These are phyloP conservation scores for Anguilla japonica DNA, from an alignment of 2,113 vertebrate species.

Conservation along the genomic window DNA sequence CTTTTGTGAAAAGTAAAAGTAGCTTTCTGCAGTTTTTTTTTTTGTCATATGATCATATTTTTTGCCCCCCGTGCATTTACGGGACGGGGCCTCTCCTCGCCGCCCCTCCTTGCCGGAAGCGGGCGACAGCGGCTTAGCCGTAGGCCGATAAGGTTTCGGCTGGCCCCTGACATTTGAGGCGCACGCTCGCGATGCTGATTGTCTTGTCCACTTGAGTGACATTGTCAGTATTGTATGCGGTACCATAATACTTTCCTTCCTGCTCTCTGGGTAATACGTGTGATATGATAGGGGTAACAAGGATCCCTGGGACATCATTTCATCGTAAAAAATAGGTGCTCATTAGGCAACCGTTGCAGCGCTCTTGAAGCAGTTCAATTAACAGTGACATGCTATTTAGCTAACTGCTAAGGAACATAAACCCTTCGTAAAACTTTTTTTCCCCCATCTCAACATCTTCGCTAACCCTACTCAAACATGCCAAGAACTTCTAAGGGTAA, in stretches of 20 bases:
- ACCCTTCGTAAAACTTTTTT: too few relatives aligned
- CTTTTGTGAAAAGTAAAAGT: neutral
- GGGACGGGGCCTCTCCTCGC: neutral
- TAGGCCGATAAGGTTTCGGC: neutral
- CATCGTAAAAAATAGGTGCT: too few relatives aligned
- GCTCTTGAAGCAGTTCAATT: too few relatives aligned
- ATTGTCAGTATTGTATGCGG: neutral
- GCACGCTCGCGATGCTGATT: neutral
- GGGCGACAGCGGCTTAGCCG: neutral
- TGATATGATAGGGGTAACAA: neutral
- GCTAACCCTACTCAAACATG: too few relatives aligned
- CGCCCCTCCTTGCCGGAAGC: neutral
- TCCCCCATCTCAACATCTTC: too few relatives aligned
- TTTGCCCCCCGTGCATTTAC: neutral
- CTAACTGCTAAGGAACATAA: too few relatives aligned
- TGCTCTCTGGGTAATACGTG: neutral
- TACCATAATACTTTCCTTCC: neutral
- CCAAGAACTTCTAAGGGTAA: too few relatives aligned
- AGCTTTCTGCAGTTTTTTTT: neutral
- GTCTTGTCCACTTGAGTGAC: neutral
- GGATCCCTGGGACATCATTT: too few relatives aligned
- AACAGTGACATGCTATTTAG: too few relatives aligned
- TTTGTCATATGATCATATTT: neutral
- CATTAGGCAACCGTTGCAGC: too few relatives aligned
- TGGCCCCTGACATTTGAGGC: neutral